phyloP scores from a whole-genome alignment of 1,140 invertebrate species.

The Ceratosolen fusciceps region DNA sequence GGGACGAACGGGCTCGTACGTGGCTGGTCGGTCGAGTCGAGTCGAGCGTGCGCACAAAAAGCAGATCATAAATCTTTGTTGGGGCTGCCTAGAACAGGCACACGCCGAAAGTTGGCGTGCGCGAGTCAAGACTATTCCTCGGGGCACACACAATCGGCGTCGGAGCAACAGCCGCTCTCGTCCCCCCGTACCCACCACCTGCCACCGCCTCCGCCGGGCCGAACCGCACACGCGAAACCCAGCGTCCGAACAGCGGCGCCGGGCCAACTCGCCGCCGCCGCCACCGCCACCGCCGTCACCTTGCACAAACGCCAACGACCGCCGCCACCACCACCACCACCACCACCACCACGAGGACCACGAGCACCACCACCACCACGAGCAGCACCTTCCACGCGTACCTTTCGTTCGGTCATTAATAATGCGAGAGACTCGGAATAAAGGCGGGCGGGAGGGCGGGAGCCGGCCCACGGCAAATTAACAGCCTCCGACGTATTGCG shows the following conservation, averaged over 20 bases:
- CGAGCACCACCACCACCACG: no score
- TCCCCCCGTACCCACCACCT: neutral
- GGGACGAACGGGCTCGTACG: neutral
- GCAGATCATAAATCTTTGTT: conserved; percentile 47
- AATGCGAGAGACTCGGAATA: conserved; percentile 29
- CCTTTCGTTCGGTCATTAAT: conserved; percentile 57
- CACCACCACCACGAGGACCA: no score
- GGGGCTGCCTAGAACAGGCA: conserved; percentile 37
- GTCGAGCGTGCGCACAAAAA: conserved; percentile 2
- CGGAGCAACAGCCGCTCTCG: conserved; percentile 36
- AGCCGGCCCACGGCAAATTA: conserved; percentile 30
- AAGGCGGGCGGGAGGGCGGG: no score
- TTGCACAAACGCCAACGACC: no score
- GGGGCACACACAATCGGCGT: conserved; percentile 45
- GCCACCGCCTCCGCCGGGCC: no score
- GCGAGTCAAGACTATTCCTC: conserved; percentile 51
- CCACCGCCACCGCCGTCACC: no score
- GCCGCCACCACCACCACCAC: no score
- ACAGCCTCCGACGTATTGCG: conserved; percentile 30
- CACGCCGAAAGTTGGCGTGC: conserved; percentile 35
- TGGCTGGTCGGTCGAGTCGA: neutral
- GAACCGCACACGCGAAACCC: no score
- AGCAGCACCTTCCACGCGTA: neutral
- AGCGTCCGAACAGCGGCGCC: no score
- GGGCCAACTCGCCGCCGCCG: no score